These are phyloP conservation scores for Cheilinus undulatus DNA, from an alignment of 2,113 vertebrate genomes.

Conservation along the genomic window DNA sequence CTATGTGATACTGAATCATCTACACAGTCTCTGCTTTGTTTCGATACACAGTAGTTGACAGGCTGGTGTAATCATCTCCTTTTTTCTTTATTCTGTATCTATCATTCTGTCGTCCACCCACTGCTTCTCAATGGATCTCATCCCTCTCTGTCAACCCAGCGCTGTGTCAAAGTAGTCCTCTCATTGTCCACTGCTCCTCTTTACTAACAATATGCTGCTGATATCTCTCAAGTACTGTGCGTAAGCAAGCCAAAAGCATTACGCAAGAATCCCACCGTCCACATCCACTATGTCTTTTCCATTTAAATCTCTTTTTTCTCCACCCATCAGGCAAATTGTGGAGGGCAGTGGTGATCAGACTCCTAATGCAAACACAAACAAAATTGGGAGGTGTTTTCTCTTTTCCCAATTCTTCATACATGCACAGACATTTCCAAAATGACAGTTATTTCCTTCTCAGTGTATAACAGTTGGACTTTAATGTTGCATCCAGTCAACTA, in stretches of 20 bases:
- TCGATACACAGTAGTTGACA: constrained; percentile 3
- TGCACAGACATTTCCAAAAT: neutral
- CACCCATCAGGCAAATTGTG: neutral
- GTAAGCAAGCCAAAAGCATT: neutral
- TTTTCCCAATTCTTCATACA: constrained; percentile 3
- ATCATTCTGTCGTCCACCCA: constrained; percentile 19
- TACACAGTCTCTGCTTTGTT: neutral
- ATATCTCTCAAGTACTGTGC: neutral
- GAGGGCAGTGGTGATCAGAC: constrained; percentile 8
- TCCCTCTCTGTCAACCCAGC: constrained; percentile 3
- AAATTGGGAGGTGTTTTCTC: neutral
- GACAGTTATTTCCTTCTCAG: constrained; percentile 19
- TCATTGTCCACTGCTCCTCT: constrained; percentile 10
- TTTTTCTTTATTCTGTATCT: neutral
- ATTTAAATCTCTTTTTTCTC: constrained; percentile 14
- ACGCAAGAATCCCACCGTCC: neutral
- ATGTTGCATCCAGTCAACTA: constrained; percentile 10
- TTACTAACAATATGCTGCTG: neutral
- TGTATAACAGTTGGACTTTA: constrained; percentile 22
- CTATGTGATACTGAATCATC: neutral
- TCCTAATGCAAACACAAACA: constrained; percentile 15
- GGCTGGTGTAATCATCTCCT: neutral
- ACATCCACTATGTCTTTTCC: neutral
- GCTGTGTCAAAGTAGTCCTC: neutral
- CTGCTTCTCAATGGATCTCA: constrained; percentile 12